A percentile compares a stretch with the other conserved stretches of the same genome.
Conservation (phyloP, 2,888 invertebrate species). For the Petrolisthes cinctipes region DNA sequence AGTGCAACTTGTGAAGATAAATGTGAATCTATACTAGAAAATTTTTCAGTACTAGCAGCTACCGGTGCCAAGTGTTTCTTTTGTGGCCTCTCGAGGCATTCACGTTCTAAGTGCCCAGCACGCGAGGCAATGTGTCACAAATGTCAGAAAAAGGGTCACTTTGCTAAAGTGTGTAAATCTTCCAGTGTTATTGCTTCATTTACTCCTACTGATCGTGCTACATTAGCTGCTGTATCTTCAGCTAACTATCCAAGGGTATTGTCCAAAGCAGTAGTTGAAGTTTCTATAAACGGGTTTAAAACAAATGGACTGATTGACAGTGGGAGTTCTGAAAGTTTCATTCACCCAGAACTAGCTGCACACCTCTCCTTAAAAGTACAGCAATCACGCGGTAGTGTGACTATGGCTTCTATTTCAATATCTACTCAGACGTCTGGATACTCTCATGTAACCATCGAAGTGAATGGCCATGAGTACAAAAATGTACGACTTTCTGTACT, state of each 20-base stretch:
- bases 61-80: background rate
- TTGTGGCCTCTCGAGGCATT: no score
- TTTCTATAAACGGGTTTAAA: background rate
- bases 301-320: background rate
- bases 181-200: background rate
- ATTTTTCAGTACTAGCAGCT: background rate
- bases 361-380: no score
- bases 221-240: conserved; percentile 3
- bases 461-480: background rate
- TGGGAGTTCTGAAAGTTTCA: no score
- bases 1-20: conserved; percentile 1
- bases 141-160: conserved; percentile 14
- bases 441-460: background rate
- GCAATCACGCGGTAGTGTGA: background rate
- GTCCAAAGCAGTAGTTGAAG: conserved; percentile 22
- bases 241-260: background rate
- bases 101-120: conserved; percentile 12
- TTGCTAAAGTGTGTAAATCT: conserved; percentile 8
- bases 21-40: background rate
- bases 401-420: background rate
- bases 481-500: background rate
- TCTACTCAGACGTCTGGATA: background rate
- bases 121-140: conserved; percentile 8
- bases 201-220: background rate
- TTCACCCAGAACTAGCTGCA: background rate